Conservation (phyloP, 2,797 vertebrate genomes). For the Tamandua tetradactyla region DNA sequence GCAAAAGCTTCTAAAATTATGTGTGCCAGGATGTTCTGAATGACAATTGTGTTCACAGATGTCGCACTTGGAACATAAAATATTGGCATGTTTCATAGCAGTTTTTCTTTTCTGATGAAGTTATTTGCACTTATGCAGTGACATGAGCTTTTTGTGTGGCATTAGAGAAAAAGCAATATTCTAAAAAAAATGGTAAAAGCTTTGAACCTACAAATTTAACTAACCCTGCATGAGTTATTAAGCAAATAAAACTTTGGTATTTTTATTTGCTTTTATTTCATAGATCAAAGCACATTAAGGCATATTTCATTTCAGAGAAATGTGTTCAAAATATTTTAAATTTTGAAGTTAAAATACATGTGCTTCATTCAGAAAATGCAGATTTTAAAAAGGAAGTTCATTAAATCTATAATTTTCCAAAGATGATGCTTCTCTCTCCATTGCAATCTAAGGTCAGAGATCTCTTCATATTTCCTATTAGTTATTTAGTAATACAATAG, state of each 20-base stretch:
- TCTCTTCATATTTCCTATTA: not conserved
- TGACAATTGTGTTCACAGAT: conserved; percentile 70
- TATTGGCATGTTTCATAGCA: not conserved
- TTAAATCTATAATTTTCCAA: not conserved
- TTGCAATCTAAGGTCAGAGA: not conserved
- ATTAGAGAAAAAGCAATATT: conserved; percentile 33
- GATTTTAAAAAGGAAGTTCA: not conserved
- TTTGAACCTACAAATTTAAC: not conserved
- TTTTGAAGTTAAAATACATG: not conserved
- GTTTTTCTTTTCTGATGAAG: conserved; percentile 59
- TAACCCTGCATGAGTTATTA: not conserved
- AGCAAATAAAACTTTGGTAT: conserved; percentile 42
- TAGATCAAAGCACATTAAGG: not conserved
- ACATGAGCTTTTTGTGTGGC: conserved; percentile 42
- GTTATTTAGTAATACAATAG: not conserved
- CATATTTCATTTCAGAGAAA: not conserved
- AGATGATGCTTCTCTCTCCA: not conserved
- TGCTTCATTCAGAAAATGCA: not conserved
- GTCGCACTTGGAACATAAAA: conserved; percentile 27
- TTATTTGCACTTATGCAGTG: conserved; percentile 33
- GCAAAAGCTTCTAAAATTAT: conserved; percentile 70
- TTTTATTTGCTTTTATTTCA: conserved; percentile 60
- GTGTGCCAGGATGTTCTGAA: conserved; percentile 45
- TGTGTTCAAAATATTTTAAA: not conserved
- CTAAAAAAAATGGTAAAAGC: conserved; percentile 49